Evolutionary conservation across 2,888 invertebrate genomes (phyloP).

Genomic region (Plebejus argus): DNA sequence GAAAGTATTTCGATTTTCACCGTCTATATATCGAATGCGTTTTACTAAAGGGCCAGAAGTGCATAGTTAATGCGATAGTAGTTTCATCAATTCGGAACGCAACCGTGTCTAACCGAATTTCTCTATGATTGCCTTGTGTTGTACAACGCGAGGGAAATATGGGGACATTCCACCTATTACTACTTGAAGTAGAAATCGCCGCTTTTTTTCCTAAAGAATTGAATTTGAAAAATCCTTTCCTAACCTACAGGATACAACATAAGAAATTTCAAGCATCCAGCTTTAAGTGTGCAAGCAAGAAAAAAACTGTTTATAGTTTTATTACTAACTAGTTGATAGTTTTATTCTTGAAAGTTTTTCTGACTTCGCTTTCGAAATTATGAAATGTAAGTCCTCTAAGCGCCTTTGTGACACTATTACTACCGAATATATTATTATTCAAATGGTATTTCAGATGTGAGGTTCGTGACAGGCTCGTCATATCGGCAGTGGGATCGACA

Average conservation of each 20-base stretch:
- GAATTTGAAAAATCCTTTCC: too few relatives aligned
- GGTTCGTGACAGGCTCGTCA: conserved; percentile 38
- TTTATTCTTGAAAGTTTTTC: too few relatives aligned
- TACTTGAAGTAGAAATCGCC: background rate
- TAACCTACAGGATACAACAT: too few relatives aligned
- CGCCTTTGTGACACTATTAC: background rate
- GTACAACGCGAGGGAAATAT: background rate
- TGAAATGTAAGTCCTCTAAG: background rate
- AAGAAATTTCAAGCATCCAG: too few relatives aligned
- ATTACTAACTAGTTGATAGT: too few relatives aligned
- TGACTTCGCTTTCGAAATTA: too few relatives aligned
- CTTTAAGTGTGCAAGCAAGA: too few relatives aligned
- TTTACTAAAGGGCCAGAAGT: background rate
- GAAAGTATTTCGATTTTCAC: background rate
- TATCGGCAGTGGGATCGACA: conserved; percentile 43
- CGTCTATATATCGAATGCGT: background rate
- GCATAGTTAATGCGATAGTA: background rate
- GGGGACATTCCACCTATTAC: background rate
- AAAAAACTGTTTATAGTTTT: too few relatives aligned
- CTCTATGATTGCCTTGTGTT: conserved; percentile 9
- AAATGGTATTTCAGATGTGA: background rate
- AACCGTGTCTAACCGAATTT: conserved; percentile 15
- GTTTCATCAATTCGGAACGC: conserved; percentile 13
- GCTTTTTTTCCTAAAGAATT: background rate
- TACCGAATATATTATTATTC: conserved; percentile 5